Evolutionary conservation across 2,888 invertebrate genomes (phyloP).

Genomic region (Drosophila fungiperda): DNA sequence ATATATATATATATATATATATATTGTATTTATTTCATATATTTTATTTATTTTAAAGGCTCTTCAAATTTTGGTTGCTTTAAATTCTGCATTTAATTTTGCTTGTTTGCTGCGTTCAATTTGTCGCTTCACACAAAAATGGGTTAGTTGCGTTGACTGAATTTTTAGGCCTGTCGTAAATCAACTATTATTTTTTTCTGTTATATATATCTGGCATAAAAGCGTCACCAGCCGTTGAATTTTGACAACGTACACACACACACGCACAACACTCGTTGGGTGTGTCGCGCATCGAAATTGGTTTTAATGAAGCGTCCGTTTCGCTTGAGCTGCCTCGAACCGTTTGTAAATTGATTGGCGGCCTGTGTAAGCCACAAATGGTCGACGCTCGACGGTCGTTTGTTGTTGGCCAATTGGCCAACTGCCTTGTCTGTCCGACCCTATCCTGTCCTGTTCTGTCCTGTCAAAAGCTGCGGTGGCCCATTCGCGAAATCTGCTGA

Average conservation of each 20-base stretch:
- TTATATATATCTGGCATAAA: not conserved
- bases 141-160: conserved; percentile 1
- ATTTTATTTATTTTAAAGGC: not conserved
- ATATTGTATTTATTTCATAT: too few species aligned
- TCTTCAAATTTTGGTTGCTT: not conserved
- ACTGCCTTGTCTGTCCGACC: not conserved
- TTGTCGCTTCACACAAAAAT: not conserved
- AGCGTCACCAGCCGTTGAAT: conserved; percentile 17
- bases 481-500: conserved; percentile 58
- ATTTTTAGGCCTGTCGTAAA: conserved; percentile 3
- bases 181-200: not conserved
- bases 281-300: conserved; percentile 61
- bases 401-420: conserved; percentile 16
- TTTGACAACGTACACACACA: not conserved
- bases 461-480: conserved; percentile 21
- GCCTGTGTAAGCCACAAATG: conserved; percentile 58
- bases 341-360: conserved; percentile 58
- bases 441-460: not conserved
- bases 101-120: not conserved
- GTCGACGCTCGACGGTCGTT: conserved; percentile 16
- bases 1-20: too few species aligned
- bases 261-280: conserved; percentile 10
- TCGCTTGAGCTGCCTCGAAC: conserved; percentile 30
- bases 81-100: not conserved
- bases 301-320: conserved; percentile 72